Percentiles rank a stretch among this genome's conserved stretches.
Evolutionary conservation across 2,888 invertebrate species (phyloP).

Genomic region (Apamea anceps): DNA sequence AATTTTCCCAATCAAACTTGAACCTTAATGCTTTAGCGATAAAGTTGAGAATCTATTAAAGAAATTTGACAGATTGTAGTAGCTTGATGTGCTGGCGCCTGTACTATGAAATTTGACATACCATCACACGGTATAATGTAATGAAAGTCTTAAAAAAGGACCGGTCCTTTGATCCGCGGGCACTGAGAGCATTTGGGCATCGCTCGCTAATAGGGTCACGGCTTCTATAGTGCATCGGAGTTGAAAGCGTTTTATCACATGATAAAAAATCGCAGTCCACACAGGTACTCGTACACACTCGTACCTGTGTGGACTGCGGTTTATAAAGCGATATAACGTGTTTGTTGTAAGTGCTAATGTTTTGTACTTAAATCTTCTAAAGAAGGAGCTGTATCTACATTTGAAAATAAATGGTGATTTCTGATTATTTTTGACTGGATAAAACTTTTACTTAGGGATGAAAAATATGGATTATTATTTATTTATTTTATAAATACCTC

Average conservation of each 20-base stretch:
- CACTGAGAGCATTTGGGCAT: slow-evolving; percentile 71
- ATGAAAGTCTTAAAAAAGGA: slow-evolving; percentile 53
- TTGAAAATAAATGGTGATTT: neutral
- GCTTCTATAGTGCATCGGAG: slow-evolving; percentile 32
- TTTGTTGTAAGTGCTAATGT: neutral
- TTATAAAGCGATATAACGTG: neutral
- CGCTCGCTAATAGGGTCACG: slow-evolving; percentile 78
- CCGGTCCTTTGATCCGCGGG: slow-evolving; percentile 59
- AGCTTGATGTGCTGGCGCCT: too few relatives aligned
- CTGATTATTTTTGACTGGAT: neutral
- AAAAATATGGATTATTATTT: too few relatives aligned
- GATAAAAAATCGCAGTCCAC: too few relatives aligned
- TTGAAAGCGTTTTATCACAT: slow-evolving; percentile 44
- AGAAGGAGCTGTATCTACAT: neutral
- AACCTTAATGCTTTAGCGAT: too few relatives aligned
- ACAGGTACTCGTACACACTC: too few relatives aligned
- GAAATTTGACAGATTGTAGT: too few relatives aligned
- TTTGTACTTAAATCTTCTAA: neutral
- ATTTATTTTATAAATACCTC: neutral
- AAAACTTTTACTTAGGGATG: neutral
- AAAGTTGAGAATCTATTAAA: too few relatives aligned
- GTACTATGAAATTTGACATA: slow-evolving; percentile 12
- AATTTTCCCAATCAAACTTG: too few relatives aligned
- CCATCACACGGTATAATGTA: slow-evolving; percentile 34
- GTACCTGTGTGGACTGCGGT: neutral